Base-by-base conservation (phyloP, 2,888 invertebrate species). In the Caenorhabditis sp. region DNA sequence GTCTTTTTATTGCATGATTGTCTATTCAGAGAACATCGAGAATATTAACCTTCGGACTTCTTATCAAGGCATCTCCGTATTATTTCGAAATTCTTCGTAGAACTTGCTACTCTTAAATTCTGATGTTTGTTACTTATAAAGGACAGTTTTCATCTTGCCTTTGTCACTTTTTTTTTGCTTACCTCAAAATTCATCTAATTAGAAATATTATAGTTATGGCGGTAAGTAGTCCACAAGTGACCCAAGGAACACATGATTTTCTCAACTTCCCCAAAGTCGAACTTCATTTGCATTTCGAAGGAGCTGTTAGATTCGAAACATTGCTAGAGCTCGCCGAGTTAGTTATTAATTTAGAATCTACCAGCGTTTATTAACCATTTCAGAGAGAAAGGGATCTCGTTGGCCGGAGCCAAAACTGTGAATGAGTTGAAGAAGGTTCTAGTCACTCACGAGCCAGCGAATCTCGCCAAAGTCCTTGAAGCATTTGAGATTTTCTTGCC, bases 251-350 rank as follows among this genome's bases (percentile, higher is more conserved):
- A 77, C 59, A 79, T 24, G 70, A 84, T 61, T 47, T 74, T 74
- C 49, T 87, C 82, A 79, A 72, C 31, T 74, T 86, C 69, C 80
- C 87, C 61, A 69, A 85, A 79, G 72, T 94, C 41, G 94, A 94
- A 89, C 92, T 94, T 7, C 94, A 94, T 89, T 93, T 94, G 5
- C 94, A 94, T 90, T 90, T 94, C 59, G 94, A 94, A 90, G 94
- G 94, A 22, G 89, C 93, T 4, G 87, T 94, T 7, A 90, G 94
- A 16, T 92, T 93, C 74, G 91, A 93, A 70, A 94, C 94, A 0
- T 90, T 94, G 10, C 92, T 93, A 85, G 94, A 94, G 56, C 89
- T 94, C n/a, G 93, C 93, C 94, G 51, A 64, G 66, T 70, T 91
- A 72, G 82, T 73, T 19, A 31, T 14, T 44, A 14, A 16, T 44